Evolutionary conservation across 2,888 invertebrate genomes (phyloP).

Genomic region (Margaritifera margaritifera): DNA sequence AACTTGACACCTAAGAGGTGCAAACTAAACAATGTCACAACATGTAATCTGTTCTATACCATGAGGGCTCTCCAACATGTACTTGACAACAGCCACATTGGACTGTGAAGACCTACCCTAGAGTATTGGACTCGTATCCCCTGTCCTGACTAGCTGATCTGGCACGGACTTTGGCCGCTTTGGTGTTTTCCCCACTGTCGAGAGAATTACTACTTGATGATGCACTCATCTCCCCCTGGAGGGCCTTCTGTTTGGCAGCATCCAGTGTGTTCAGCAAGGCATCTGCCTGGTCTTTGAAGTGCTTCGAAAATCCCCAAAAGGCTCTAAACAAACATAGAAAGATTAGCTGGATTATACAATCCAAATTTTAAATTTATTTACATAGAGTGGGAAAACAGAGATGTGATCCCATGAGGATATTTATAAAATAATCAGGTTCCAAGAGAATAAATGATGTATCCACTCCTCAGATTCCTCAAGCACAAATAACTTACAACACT

Average conservation of each 20-base stretch:
- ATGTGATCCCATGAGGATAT: too few relatives aligned
- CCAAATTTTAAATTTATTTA: background rate
- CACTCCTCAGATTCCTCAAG: too few relatives aligned
- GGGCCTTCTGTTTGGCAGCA: constrained; percentile 81
- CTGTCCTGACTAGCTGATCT: constrained; percentile 64
- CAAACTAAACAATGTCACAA: too few relatives aligned
- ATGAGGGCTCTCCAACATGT: background rate
- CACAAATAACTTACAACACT: too few relatives aligned
- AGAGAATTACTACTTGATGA: constrained; percentile 73
- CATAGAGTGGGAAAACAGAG: too few relatives aligned
- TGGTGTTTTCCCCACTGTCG: constrained; percentile 58
- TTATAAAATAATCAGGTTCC: too few relatives aligned
- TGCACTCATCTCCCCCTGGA: constrained; percentile 77
- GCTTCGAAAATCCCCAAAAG: constrained; percentile 90
- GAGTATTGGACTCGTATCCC: constrained; percentile 47
- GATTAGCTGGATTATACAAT: background rate
- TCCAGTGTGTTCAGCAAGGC: constrained; percentile 87
- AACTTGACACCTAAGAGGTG: too few relatives aligned
- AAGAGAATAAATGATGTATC: too few relatives aligned
- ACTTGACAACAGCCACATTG: background rate
- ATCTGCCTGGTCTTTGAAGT: constrained; percentile 93
- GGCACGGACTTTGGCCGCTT: constrained; percentile 40
- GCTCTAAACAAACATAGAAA: constrained; percentile 77
- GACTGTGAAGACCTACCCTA: constrained; percentile 38
- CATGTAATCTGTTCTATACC: too few relatives aligned